These are phyloP conservation scores for Labeo catla DNA, from an alignment of 2,113 vertebrate genomes.

Conservation along the genomic window DNA sequence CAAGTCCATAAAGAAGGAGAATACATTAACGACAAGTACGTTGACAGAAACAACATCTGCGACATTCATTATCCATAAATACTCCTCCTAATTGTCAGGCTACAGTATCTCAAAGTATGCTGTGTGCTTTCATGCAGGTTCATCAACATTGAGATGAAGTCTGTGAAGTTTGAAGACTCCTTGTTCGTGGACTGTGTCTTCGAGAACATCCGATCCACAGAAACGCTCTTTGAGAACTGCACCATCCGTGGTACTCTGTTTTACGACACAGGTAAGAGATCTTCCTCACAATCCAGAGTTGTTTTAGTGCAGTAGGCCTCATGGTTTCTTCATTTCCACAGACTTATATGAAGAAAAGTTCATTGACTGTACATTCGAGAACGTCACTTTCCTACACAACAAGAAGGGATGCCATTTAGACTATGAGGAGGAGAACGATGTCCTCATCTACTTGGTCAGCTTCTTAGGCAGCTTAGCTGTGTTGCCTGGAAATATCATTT, in stretches of 20 bases:
- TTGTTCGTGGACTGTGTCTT: slow-evolving; percentile 92
- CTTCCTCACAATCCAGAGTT: neutral
- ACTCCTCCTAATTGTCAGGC: neutral
- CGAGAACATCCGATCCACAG: slow-evolving; percentile 88
- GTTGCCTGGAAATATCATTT: slow-evolving; percentile 94
- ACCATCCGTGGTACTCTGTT: slow-evolving; percentile 87
- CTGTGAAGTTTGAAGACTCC: slow-evolving; percentile 92
- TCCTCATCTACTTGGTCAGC: slow-evolving; percentile 94
- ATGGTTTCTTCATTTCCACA: slow-evolving; percentile 58
- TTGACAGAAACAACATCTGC: slow-evolving; percentile 50
- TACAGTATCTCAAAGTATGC: neutral
- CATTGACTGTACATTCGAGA: slow-evolving; percentile 85
- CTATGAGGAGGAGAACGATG: slow-evolving; percentile 86
- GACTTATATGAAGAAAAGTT: slow-evolving; percentile 91
- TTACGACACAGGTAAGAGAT: slow-evolving; percentile 86
- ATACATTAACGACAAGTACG: slow-evolving; percentile 89
- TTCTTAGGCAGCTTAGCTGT: slow-evolving; percentile 94
- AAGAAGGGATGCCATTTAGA: slow-evolving; percentile 91
- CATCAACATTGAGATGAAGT: slow-evolving; percentile 89
- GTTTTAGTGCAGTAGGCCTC: neutral
- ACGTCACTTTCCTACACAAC: slow-evolving; percentile 78
- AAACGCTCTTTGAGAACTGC: slow-evolving; percentile 93
- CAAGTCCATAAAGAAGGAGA: slow-evolving; percentile 89
- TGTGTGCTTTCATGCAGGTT: slow-evolving; percentile 79
- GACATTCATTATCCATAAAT: neutral